Evolutionary conservation across 1,140 invertebrate species (phyloP).

Genomic region (Trichoplusia ni): DNA sequence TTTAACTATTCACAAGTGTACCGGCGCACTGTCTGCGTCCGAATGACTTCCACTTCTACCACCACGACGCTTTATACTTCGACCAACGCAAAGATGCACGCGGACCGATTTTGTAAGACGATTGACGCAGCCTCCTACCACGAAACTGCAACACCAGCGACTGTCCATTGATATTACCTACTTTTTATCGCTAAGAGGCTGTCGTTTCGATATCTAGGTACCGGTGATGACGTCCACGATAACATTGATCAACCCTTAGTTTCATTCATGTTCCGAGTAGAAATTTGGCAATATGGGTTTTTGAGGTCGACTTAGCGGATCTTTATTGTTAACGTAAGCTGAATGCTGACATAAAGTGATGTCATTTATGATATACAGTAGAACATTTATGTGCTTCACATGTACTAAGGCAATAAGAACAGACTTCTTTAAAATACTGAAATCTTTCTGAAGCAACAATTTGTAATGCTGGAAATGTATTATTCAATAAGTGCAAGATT

Average conservation of each 20-base stretch:
- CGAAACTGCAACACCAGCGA: slow-evolving; percentile 13
- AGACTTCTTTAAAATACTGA: too few relatives aligned
- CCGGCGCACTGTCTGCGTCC: slow-evolving; percentile 69
- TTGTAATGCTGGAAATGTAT: too few relatives aligned
- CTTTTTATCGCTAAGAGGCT: not conserved
- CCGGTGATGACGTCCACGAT: slow-evolving; percentile 58
- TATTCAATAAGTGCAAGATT: too few relatives aligned
- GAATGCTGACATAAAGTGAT: slow-evolving; percentile 21
- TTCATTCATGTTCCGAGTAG: slow-evolving; percentile 67
- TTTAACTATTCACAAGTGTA: slow-evolving; percentile 64
- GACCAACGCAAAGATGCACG: slow-evolving; percentile 74
- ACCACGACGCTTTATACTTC: slow-evolving; percentile 76
- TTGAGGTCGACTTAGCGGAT: slow-evolving; percentile 68
- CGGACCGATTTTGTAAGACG: slow-evolving; percentile 77
- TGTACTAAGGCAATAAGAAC: too few relatives aligned
- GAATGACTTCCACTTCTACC: slow-evolving; percentile 74
- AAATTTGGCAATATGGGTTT: slow-evolving; percentile 69
- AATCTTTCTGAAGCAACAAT: too few relatives aligned
- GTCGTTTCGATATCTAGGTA: slow-evolving; percentile 50
- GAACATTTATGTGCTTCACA: not conserved
- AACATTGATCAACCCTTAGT: slow-evolving; percentile 72
- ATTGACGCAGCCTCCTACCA: slow-evolving; percentile 65
- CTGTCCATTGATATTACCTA: not conserved
- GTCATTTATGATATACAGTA: slow-evolving; percentile 10
- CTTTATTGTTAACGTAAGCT: slow-evolving; percentile 39